A percentile compares a stretch with the other conserved stretches of the same genome.
phyloP scores from a whole-genome alignment of 2,797 vertebrate species.

The Telmatherina bonti region DNA sequence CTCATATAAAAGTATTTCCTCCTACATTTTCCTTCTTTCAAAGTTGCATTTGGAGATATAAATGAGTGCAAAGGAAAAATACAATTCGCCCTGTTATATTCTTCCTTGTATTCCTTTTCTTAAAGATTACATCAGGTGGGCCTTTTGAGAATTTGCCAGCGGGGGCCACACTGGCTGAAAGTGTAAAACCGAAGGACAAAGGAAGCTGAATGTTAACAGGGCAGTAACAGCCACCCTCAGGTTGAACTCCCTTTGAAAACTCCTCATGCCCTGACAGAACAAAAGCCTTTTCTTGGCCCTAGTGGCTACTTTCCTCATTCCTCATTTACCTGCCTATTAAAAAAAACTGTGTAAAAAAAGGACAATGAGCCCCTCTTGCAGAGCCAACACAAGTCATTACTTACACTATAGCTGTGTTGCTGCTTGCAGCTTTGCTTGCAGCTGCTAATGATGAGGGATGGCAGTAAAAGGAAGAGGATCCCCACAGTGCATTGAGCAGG shows the following conservation, averaged over 20 bases:
- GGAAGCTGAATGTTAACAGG: slow-evolving; percentile 33
- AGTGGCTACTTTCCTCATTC: slow-evolving; percentile 50
- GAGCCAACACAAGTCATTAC: slow-evolving; percentile 59
- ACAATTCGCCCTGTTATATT: neutral
- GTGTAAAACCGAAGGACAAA: slow-evolving; percentile 30
- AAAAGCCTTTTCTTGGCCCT: slow-evolving; percentile 46
- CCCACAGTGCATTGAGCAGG: slow-evolving; percentile 67
- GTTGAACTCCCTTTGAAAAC: slow-evolving; percentile 54
- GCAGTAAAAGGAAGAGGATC: slow-evolving; percentile 69
- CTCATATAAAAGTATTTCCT: neutral
- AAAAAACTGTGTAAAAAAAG: slow-evolving; percentile 51
- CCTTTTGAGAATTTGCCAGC: neutral
- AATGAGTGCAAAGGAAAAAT: neutral
- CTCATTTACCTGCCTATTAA: slow-evolving; percentile 66
- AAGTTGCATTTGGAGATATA: neutral
- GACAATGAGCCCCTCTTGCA: slow-evolving; percentile 44
- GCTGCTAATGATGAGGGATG: slow-evolving; percentile 77
- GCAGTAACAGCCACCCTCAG: slow-evolving; percentile 32
- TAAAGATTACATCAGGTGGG: neutral
- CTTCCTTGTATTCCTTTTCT: neutral
- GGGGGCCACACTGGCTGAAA: slow-evolving; percentile 2
- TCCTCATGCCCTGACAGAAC: slow-evolving; percentile 53
- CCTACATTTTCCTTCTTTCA: neutral
- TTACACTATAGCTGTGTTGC: slow-evolving; percentile 53
- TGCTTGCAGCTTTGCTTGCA: slow-evolving; percentile 61